phyloP scores from a whole-genome alignment of 2,888 invertebrate species.

The Xiphydria camelus region DNA sequence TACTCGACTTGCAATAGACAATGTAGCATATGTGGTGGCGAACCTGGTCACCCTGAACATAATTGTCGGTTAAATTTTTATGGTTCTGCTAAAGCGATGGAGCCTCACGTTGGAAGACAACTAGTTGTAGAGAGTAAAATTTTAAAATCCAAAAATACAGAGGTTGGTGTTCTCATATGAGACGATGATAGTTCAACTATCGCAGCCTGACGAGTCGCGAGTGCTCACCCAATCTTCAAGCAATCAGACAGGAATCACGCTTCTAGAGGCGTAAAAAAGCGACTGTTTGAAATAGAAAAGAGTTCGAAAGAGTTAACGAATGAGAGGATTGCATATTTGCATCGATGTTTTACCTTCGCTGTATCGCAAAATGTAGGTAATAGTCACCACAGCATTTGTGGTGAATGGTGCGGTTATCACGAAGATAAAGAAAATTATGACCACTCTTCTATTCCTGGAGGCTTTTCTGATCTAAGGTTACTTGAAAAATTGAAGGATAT shows the following conservation, averaged over 20 bases:
- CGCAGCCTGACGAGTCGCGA: conserved; percentile 2
- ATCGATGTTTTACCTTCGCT: conserved; percentile 14
- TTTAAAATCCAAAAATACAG: not conserved
- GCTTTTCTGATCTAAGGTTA: not conserved
- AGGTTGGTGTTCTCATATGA: conserved; percentile 12
- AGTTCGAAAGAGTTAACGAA: conserved; percentile 10
- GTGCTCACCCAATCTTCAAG: conserved; percentile 11
- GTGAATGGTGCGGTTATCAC: not conserved
- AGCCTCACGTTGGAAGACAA: conserved; percentile 6
- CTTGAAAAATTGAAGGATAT: not conserved
- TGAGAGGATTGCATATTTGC: conserved; percentile 11
- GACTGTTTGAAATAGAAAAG: conserved; percentile 4
- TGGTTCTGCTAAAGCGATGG: too few relatives aligned
- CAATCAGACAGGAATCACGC: conserved; percentile 12
- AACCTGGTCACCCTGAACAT: conserved; percentile 10
- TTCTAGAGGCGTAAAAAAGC: conserved; percentile 8
- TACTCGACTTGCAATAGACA: too few relatives aligned
- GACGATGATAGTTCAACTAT: conserved; percentile 18
- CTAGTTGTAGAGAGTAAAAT: conserved; percentile 2
- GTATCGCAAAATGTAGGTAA: conserved; percentile 15
- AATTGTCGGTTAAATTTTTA: too few relatives aligned
- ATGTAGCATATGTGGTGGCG: conserved; percentile 14
- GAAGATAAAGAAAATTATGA: not conserved
- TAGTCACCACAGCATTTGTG: not conserved
- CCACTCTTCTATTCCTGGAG: not conserved